Conservation (phyloP, 2,113 vertebrate genomes). For the Gorsachius goisagi region DNA sequence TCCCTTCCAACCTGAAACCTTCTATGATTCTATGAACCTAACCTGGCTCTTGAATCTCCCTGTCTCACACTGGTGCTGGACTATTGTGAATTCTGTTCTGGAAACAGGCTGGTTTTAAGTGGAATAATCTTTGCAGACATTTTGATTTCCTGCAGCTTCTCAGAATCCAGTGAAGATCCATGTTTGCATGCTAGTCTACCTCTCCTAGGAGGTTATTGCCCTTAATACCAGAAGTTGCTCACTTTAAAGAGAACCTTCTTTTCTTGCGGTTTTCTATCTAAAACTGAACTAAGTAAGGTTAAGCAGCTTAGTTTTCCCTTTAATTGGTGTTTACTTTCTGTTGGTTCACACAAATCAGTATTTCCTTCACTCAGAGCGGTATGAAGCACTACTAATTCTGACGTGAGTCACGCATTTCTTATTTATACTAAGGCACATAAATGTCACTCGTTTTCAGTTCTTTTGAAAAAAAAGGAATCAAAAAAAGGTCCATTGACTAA, state of each 20-base stretch:
- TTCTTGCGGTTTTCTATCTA: not conserved
- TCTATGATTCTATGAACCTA: too few species aligned
- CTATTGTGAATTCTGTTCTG: not conserved
- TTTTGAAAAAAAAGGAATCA: not conserved
- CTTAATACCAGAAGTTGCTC: not conserved
- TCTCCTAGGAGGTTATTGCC: not conserved
- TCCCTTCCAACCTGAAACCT: too few species aligned
- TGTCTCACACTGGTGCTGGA: not conserved
- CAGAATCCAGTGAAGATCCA: not conserved
- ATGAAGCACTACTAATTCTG: not conserved
- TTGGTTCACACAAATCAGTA: not conserved
- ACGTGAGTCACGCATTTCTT: not conserved
- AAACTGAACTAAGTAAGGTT: not conserved
- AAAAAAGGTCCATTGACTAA: constrained; percentile 17
- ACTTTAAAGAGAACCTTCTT: not conserved
- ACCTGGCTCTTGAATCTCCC: not conserved
- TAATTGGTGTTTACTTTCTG: not conserved
- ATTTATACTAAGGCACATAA: not conserved
- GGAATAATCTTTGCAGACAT: not conserved
- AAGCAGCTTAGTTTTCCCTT: not conserved
- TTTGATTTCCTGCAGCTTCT: not conserved
- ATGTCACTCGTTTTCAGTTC: not conserved
- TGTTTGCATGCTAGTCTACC: not conserved
- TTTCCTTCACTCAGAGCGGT: not conserved
- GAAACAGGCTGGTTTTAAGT: not conserved